A percentile compares a stretch with the other conserved stretches of the same genome.
These are phyloP conservation scores for Danio albolineatus DNA, from an alignment of 2,797 vertebrate species.

Conservation along the genomic window DNA sequence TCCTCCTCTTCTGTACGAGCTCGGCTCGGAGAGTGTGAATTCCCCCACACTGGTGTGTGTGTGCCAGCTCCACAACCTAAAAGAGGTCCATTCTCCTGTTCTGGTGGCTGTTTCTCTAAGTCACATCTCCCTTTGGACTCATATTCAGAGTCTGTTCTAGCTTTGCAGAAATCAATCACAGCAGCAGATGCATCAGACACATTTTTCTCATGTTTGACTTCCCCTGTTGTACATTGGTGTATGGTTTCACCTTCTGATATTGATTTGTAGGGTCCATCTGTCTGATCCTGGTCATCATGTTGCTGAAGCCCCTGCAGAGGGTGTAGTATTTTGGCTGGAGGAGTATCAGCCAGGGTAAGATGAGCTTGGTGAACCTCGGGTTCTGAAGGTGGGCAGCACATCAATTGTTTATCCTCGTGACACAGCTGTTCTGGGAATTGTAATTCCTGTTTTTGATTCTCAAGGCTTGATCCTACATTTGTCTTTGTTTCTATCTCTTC, in stretches of 20 bases:
- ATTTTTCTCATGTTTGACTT: conserved; percentile 61
- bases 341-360: conserved; percentile 70
- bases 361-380: conserved; percentile 65
- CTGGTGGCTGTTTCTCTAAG: conserved; percentile 56
- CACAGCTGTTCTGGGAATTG: conserved; percentile 73
- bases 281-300: conserved; percentile 63
- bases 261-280: conserved; percentile 57
- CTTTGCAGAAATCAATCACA: conserved; percentile 60
- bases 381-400: conserved; percentile 60
- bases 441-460: conserved; percentile 64
- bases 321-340: conserved; percentile 64
- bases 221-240: conserved; percentile 58
- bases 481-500: conserved; percentile 48
- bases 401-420: conserved; percentile 62
- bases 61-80: conserved; percentile 62
- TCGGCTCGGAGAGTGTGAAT: conserved; percentile 63
- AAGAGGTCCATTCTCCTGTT: conserved; percentile 59
- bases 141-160: conserved; percentile 33
- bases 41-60: conserved; percentile 53
- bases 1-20: conserved; percentile 71
- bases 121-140: conserved; percentile 59
- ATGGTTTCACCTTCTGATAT: conserved; percentile 60
- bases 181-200: conserved; percentile 63
- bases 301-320: conserved; percentile 61
- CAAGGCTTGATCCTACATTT: conserved; percentile 35